Percentiles rank a stretch among this genome's conserved stretches.
Conservation (phyloP, 2,797 vertebrate species). For the Crocodylus rhombifer region DNA sequence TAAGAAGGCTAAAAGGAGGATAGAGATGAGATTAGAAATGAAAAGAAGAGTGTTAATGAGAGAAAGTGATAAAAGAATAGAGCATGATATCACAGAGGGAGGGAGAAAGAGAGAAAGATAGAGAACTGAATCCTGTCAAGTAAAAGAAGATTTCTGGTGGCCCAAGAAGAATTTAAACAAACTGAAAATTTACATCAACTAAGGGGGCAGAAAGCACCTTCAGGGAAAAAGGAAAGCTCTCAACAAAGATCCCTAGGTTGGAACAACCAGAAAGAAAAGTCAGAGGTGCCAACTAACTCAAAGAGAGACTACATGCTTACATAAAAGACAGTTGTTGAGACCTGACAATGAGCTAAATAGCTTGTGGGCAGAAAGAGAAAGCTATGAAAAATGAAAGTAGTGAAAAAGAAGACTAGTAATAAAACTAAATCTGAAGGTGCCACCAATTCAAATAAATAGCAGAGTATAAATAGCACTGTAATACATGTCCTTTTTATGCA, state of each 20-base stretch:
- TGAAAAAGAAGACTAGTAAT: not conserved
- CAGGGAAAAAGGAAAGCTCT: not conserved
- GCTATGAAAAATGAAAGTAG: not conserved
- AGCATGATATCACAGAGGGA: not conserved
- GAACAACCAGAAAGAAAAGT: not conserved
- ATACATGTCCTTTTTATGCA: fast-evolving
- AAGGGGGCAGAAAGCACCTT: not conserved
- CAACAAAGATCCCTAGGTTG: not conserved
- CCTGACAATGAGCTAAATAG: fast-evolving
- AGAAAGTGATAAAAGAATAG: not conserved
- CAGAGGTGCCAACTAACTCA: not conserved
- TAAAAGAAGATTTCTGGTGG: not conserved
- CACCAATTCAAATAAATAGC: not conserved
- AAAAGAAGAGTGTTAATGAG: not conserved
- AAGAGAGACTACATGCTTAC: not conserved
- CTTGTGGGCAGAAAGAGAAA: not conserved
- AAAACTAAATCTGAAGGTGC: not conserved
- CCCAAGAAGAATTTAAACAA: not conserved
- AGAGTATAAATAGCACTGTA: fast-evolving
- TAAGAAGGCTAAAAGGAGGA: not conserved
- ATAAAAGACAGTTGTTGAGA: not conserved
- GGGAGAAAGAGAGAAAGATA: not conserved
- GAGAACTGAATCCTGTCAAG: not conserved
- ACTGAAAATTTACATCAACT: not conserved
- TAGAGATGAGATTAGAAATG: not conserved